Base-by-base conservation (phyloP, 2,113 vertebrate genomes). In the Pelecanoides urinatrix region DNA sequence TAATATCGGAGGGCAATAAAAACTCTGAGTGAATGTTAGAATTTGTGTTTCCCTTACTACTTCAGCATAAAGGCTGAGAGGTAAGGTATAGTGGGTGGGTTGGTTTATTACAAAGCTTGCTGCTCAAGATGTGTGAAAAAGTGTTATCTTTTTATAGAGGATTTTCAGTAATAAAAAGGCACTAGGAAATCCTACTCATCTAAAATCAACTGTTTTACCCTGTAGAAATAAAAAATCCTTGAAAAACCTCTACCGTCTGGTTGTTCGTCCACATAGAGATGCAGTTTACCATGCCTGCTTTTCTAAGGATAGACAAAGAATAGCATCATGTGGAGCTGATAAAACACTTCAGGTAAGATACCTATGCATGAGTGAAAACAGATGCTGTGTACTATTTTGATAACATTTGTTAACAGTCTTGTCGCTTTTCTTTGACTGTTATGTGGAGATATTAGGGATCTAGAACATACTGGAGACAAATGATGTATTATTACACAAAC, bases 261-360 rank as follows among this genome's bases (percentile, higher is more conserved):
- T 99, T 87, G 98, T 99, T 94, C 99, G 99, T 80, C 99, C 99
- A 10, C 99, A 99, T 34, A 99, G 98, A 97, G 99, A 99, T 96
- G 98, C 99, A 61, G 97, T 99, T 93, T 99, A 99, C 96, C 98
- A 99, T 20, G 99, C 99, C 59, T 99, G 99, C 95, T 99, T 99
- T 98, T 99, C 99, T 73, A 98, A 98, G 56, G 98, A 99, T 45
- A 99, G 98, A 68, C 95, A 98, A 86, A 99, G 98, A 97, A 99
- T 99, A 71, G 99, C 99, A 81, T 99, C 99, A 34, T 99, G 99
- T 97, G 99, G 99, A 72, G 99, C 98, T 95, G 98, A 98, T 97
- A 99, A 98, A 97, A 99, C 97, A 4, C 97, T 99, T 79, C 99
- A 99, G 99, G 99, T 99, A 98, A 97, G 78, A 50, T 21, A 20